Evolutionary conservation across 2,888 invertebrate genomes (phyloP).

Genomic region (Branchipolynoe longqiensis): DNA sequence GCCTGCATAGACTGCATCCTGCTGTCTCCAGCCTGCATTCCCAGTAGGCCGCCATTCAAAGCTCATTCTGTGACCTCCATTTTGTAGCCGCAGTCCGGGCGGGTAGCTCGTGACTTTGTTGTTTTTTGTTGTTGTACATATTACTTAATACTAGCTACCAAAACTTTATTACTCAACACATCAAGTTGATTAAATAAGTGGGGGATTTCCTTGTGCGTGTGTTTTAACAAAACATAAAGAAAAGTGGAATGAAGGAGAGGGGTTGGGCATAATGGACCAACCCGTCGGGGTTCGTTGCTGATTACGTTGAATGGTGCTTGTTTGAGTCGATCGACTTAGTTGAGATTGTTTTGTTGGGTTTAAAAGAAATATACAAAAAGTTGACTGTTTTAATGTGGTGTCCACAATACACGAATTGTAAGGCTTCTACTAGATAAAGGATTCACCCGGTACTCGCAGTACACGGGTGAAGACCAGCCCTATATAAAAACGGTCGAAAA

Average conservation of each 20-base stretch:
- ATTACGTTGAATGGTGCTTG: slow-evolving; percentile 41
- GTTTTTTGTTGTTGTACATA: slow-evolving; percentile 42
- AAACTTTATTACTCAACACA: too few relatives aligned
- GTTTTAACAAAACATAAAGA: too few relatives aligned
- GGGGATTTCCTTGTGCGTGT: too few relatives aligned
- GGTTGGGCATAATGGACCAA: slow-evolving; percentile 11
- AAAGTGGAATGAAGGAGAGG: too few relatives aligned
- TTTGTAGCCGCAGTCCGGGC: not conserved
- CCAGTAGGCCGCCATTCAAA: slow-evolving; percentile 13
- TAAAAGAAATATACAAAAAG: too few relatives aligned
- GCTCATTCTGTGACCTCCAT: slow-evolving; percentile 36
- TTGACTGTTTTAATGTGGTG: too few relatives aligned
- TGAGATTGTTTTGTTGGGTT: not conserved
- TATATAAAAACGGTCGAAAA: too few relatives aligned
- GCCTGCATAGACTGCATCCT: not conserved
- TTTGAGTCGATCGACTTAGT: slow-evolving; percentile 10
- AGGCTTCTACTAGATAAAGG: too few relatives aligned
- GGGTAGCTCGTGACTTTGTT: slow-evolving; percentile 3
- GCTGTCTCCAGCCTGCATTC: slow-evolving; percentile 36
- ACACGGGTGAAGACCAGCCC: too few relatives aligned
- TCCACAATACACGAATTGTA: too few relatives aligned
- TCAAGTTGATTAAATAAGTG: too few relatives aligned
- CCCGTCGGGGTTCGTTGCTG: not conserved
- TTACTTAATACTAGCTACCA: slow-evolving; percentile 17
- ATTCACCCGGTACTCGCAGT: too few relatives aligned